These are phyloP conservation scores for Ectobius pallidus DNA, from an alignment of 2,888 invertebrate species.

Conservation along the genomic window DNA sequence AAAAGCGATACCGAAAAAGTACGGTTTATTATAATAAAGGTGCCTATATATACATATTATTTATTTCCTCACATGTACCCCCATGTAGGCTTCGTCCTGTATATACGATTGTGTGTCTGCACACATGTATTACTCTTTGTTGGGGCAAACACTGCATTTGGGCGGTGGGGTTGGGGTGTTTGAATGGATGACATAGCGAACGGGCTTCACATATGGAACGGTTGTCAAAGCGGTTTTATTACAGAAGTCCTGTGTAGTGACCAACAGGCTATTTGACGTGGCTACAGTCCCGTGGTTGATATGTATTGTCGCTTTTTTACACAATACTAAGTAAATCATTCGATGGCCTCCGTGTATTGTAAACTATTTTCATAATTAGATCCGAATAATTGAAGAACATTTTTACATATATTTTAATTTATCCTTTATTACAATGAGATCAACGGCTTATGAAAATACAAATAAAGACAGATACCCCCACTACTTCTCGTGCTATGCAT, in stretches of 20 bases:
- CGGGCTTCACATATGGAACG: slow-evolving; percentile 5
- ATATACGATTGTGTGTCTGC: background rate
- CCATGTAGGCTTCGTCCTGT: background rate
- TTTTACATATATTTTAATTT: too few relatives aligned
- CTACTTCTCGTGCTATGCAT: too few relatives aligned
- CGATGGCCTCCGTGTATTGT: too few relatives aligned
- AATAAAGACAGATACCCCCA: too few relatives aligned
- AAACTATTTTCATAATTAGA: too few relatives aligned
- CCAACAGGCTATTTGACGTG: slow-evolving; percentile 18
- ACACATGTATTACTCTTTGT: slow-evolving; percentile 13
- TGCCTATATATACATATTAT: slow-evolving; percentile 3
- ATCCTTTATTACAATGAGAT: too few relatives aligned
- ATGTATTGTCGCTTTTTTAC: background rate
- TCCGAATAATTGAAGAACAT: too few relatives aligned
- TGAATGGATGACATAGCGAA: background rate
- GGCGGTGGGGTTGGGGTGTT: too few relatives aligned
- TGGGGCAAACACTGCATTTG: background rate
- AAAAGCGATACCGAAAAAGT: too few relatives aligned
- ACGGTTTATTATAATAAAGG: too few relatives aligned
- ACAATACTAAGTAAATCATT: slow-evolving; percentile 7
- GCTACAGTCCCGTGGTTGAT: background rate
- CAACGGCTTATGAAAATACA: too few relatives aligned
- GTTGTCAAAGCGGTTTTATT: slow-evolving; percentile 18
- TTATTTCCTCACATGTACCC: slow-evolving; percentile 7
- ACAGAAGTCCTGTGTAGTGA: slow-evolving; percentile 10